Conservation (phyloP, 2,113 vertebrate genomes). For the Zeus faber region DNA sequence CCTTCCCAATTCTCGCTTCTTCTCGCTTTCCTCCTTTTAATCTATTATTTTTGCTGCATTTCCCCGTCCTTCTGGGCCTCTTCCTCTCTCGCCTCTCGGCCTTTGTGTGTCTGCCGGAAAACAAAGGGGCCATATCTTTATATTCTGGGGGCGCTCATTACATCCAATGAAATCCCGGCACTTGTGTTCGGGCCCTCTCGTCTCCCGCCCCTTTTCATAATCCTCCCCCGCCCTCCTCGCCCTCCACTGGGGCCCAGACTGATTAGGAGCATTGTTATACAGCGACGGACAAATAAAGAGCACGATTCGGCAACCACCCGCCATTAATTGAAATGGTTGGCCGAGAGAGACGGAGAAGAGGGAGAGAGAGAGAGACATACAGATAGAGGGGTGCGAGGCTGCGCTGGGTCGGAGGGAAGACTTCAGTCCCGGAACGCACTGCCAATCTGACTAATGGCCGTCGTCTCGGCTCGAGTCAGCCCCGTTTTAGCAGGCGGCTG, state of each 20-base stretch:
- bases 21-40: slow-evolving; percentile 36
- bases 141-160: slow-evolving; percentile 40
- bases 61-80: slow-evolving; percentile 13
- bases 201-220: neutral
- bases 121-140: slow-evolving; percentile 34
- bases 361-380: neutral
- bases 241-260: slow-evolving; percentile 23
- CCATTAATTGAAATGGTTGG: slow-evolving; percentile 33
- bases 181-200: slow-evolving; percentile 2
- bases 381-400: slow-evolving; percentile 2
- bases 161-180: slow-evolving; percentile 38
- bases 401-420: neutral
- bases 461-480: too few species aligned
- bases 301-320: slow-evolving; percentile 9
- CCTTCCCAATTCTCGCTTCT: neutral
- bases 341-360: slow-evolving; percentile 11
- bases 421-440: slow-evolving; percentile 6
- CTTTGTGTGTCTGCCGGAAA: neutral
- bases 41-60: slow-evolving; percentile 23
- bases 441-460: slow-evolving; percentile 34
- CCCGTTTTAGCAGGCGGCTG: too few species aligned
- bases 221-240: neutral
- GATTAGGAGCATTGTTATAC: slow-evolving; percentile 40
- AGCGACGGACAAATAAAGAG: slow-evolving; percentile 25
- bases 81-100: neutral